Evolutionary conservation across 2,888 invertebrate species (phyloP).

Genomic region (Oligia strigilis): DNA sequence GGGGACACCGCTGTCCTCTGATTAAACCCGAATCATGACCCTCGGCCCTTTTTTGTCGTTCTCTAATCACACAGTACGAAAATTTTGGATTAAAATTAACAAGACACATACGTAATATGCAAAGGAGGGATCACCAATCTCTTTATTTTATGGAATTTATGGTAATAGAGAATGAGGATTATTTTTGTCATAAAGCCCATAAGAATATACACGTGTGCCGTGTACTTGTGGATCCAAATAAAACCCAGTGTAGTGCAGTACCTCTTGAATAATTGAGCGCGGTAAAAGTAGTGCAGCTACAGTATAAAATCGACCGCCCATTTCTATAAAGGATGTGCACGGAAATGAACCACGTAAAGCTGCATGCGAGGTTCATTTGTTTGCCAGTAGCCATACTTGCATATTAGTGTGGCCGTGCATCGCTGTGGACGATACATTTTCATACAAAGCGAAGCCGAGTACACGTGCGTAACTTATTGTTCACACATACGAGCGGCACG

Average conservation of each 20-base stretch:
- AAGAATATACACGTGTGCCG: neutral
- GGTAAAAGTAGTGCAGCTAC: neutral
- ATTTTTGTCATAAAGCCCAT: slow-evolving; percentile 7
- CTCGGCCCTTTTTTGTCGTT: slow-evolving; percentile 73
- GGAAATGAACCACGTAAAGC: neutral
- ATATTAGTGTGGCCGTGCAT: neutral
- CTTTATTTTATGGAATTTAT: slow-evolving; percentile 57
- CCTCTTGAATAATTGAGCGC: neutral
- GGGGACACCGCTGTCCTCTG: slow-evolving; percentile 71
- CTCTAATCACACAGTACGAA: slow-evolving; percentile 75
- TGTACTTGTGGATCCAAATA: neutral
- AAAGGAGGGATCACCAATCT: slow-evolving; percentile 44
- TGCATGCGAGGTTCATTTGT: neutral
- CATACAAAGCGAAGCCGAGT: neutral
- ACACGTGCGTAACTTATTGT: no score
- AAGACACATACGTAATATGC: slow-evolving; percentile 45
- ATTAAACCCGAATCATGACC: slow-evolving; percentile 77
- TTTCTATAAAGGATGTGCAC: neutral
- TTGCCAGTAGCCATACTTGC: neutral
- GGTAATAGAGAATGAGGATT: slow-evolving; percentile 34
- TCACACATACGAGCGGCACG: no score
- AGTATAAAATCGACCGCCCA: neutral
- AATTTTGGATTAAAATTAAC: slow-evolving; percentile 69
- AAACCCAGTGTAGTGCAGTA: neutral
- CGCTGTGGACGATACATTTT: neutral